phyloP scores from a whole-genome alignment of 2,888 invertebrate genomes.

The Congeria kusceri region DNA sequence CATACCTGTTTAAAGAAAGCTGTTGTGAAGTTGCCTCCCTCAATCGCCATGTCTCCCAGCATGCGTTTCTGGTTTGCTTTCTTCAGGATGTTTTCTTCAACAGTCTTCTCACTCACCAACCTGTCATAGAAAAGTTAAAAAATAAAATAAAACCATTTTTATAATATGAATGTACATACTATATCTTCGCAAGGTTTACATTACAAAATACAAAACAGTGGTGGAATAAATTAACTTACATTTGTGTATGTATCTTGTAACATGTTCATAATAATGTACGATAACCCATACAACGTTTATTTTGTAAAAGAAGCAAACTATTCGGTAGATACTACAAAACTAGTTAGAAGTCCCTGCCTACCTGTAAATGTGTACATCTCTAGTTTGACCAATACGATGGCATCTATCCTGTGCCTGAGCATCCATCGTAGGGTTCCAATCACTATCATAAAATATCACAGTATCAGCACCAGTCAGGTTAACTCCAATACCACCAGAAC shows the following conservation, averaged over 20 bases:
- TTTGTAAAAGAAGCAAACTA: no score
- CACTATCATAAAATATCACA: conserved; percentile 99
- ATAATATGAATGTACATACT: no score
- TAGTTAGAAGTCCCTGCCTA: conserved; percentile 79
- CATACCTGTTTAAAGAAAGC: conserved; percentile 94
- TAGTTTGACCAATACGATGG: conserved; percentile 99
- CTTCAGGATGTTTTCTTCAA: conserved; percentile 99
- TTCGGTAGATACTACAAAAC: no score
- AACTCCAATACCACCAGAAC: conserved; percentile 98
- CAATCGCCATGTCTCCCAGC: conserved; percentile 98
- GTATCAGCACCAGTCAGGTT: conserved; percentile 99
- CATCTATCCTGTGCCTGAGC: conserved; percentile 92
- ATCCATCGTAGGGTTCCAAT: conserved; percentile 99
- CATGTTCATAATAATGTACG: no score
- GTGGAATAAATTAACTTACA: no score
- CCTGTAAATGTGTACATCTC: conserved; percentile 99
- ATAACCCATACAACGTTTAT: no score
- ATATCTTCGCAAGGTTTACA: no score
- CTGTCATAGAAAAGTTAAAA: conserved; percentile 86
- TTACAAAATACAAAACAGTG: no score
- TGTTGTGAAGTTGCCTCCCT: conserved; percentile 99
- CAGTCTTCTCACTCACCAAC: conserved; percentile 97
- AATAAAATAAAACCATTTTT: neutral
- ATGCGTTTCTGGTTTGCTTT: conserved; percentile 99
- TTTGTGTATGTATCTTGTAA: no score